These are phyloP conservation scores for Bostrychus sinensis DNA, from an alignment of 2,113 vertebrate species.

Conservation along the genomic window DNA sequence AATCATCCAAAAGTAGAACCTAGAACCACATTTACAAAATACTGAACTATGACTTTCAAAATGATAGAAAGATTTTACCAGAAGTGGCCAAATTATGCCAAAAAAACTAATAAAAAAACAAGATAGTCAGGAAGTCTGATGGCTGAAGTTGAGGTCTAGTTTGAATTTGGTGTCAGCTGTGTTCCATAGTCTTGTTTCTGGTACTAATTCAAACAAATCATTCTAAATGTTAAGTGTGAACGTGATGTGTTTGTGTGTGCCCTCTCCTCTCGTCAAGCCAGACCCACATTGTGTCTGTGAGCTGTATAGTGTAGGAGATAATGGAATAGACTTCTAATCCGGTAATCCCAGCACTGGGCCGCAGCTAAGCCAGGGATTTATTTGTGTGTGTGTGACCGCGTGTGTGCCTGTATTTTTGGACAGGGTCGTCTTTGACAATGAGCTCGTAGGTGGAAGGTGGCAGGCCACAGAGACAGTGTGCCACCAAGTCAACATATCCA, in stretches of 20 bases:
- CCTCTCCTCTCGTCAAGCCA: conserved; percentile 52
- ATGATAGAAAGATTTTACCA: not conserved
- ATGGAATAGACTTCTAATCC: conserved; percentile 85
- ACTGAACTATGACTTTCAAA: not conserved
- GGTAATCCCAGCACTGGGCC: conserved; percentile 80
- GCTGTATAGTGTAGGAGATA: conserved; percentile 76
- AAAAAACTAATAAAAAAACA: not conserved
- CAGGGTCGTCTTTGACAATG: conserved; percentile 69
- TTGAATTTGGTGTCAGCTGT: too few species aligned
- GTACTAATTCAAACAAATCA: not conserved
- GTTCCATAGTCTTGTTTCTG: not conserved
- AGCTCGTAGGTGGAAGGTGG: conserved; percentile 55
- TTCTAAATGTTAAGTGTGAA: conserved; percentile 46
- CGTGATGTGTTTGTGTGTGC: conserved; percentile 51
- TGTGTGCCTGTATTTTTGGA: conserved; percentile 33
- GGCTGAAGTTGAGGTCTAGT: not conserved
- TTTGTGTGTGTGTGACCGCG: conserved; percentile 31
- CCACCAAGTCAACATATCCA: conserved; percentile 22
- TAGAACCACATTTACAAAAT: not conserved
- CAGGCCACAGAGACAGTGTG: conserved; percentile 58
- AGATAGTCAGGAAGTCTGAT: not conserved
- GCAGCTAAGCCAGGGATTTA: conserved; percentile 81
- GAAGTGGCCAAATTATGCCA: not conserved
- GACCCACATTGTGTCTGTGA: conserved; percentile 39
- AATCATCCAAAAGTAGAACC: not conserved